Base-by-base conservation (phyloP, 2,888 invertebrate species). In the Pteria penguin region DNA sequence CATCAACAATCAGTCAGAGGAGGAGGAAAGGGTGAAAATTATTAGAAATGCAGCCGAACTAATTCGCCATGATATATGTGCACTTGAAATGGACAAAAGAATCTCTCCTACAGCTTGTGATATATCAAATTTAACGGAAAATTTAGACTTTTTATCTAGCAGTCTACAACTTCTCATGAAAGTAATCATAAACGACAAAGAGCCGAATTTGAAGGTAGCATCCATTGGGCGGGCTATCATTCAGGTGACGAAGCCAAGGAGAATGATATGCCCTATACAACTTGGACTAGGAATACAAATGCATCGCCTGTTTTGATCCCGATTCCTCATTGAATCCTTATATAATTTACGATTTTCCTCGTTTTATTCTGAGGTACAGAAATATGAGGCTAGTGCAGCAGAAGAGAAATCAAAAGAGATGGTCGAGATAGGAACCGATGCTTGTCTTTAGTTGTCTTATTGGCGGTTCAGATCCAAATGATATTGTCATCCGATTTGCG, bases 11-110 rank as follows among this genome's bases (percentile, higher is more conserved):
- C 29, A 36, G 29, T 4, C 11, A 24, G 22, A 29, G 22, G 27
- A 36, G 11, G 45, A 36, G 45, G 8, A 36, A 36, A 36, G 14
- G 14, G 8, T 11, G 5, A 5, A 36, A 22, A 26, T 83, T 14
- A 78, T 84, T n/a, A 60, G 72, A 73, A 88, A 89, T 4, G 84
- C 84, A 45, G 85, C 85, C 45, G 80, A 81, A 71, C 70, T 86
- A 2, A 75, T 85, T 8, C 76, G 75, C 65, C 54, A 36, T 78
- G 86, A 86, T 36, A 84, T 85, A 26, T 82, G 81, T 70, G 29
- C 52, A 22, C 29, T 82, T 3, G 1, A 24, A 11, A 26, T 29
- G 3, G 45, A 66, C 54, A 82, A 75, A 65, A 69, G 70, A 14
- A 14, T n/a, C 8, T 86, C 82, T 71, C 81, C 83, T n/a, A 29